These are phyloP conservation scores for Drosophila teissieri DNA, from an alignment of 1,140 invertebrate genomes.

Conservation along the genomic window DNA sequence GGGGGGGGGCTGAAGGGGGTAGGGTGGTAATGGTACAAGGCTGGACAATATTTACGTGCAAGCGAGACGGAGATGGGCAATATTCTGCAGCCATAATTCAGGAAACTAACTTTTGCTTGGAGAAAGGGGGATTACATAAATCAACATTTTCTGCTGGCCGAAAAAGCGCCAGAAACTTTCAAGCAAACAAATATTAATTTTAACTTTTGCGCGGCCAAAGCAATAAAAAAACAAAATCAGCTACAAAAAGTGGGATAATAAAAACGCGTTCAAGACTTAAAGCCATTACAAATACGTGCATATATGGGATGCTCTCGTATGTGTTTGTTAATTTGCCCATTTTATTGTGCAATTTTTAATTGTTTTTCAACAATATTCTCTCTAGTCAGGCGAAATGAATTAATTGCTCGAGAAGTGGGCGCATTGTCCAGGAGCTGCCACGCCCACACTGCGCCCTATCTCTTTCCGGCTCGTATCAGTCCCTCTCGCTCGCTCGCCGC, in stretches of 20 bases:
- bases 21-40: not conserved
- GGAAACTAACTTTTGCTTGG: slow-evolving; percentile 66
- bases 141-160: slow-evolving; percentile 71
- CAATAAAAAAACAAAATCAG: slow-evolving; percentile 24
- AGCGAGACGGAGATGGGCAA: slow-evolving; percentile 6
- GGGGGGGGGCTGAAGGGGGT: not conserved
- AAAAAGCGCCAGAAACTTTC: slow-evolving; percentile 62
- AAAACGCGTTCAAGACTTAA: slow-evolving; percentile 28
- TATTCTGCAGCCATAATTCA: slow-evolving; percentile 73
- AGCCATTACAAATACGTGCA: slow-evolving; percentile 12
- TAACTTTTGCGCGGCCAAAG: slow-evolving; percentile 62
- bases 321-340: slow-evolving; percentile 54
- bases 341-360: slow-evolving; percentile 75
- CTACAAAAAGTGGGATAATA: slow-evolving; percentile 1
- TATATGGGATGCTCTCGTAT: not conserved
- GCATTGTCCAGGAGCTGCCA: slow-evolving; percentile 11
- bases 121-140: slow-evolving; percentile 63
- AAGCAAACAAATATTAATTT: slow-evolving; percentile 82
- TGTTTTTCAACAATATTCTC: slow-evolving; percentile 76
- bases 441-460: not conserved
- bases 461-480: not conserved
- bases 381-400: slow-evolving; percentile 51
- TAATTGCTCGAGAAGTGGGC: slow-evolving; percentile 50
- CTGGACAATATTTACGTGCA: slow-evolving; percentile 38
- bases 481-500: not conserved